These are phyloP conservation scores for Rhynchomys soricoides DNA, from an alignment of 2,113 vertebrate species.

Conservation along the genomic window DNA sequence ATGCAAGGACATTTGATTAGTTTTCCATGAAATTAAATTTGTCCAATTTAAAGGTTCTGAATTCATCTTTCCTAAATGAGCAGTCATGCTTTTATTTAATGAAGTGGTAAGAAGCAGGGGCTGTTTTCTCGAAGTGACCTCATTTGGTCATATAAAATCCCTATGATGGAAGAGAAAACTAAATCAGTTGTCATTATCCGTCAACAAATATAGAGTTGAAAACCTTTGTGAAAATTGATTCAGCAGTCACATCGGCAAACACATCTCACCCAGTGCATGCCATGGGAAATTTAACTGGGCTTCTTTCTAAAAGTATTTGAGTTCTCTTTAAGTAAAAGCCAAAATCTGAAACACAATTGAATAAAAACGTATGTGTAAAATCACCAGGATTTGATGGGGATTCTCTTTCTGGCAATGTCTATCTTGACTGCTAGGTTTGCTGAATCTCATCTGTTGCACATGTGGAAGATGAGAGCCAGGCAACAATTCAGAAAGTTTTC, in stretches of 20 bases:
- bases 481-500: not conserved
- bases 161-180: not conserved
- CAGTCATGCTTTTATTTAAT: slow-evolving; percentile 20
- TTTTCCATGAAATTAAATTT: not conserved
- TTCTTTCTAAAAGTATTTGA: not conserved
- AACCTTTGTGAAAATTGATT: not conserved
- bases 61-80: not conserved
- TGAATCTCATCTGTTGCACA: not conserved
- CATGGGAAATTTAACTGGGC: not conserved
- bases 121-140: slow-evolving; percentile 3
- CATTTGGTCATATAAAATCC: slow-evolving; percentile 9
- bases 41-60: slow-evolving; percentile 10
- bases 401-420: not conserved
- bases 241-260: not conserved
- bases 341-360: not conserved
- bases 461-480: not conserved
- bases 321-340: not conserved
- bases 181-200: not conserved
- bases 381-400: not conserved
- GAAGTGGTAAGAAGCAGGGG: not conserved
- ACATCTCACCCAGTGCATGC: not conserved
- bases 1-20: not conserved
- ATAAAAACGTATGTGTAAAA: not conserved
- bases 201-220: slow-evolving; percentile 15
- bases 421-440: not conserved